phyloP scores from a whole-genome alignment of 2,797 vertebrate genomes.

The Echeneis naucrates region DNA sequence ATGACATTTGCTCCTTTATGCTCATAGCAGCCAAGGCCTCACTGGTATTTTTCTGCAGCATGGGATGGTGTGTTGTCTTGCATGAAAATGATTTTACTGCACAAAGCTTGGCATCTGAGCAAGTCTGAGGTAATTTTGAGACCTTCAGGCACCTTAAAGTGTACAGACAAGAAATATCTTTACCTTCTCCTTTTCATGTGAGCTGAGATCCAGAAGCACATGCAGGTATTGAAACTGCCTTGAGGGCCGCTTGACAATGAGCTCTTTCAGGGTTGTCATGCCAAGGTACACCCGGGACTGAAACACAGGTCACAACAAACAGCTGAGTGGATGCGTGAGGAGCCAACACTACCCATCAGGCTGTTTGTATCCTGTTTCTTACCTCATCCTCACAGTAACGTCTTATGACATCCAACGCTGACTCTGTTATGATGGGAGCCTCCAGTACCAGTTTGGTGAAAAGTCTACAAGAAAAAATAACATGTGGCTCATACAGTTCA shows the following conservation, averaged over 20 bases:
- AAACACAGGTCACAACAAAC: background rate
- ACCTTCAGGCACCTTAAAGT: too few relatives aligned
- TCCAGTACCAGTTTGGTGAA: constrained; percentile 96
- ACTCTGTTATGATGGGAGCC: constrained; percentile 93
- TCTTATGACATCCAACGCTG: constrained; percentile 92
- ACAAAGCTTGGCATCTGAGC: too few relatives aligned
- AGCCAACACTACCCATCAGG: accelerated
- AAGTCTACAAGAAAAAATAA: constrained; percentile 79
- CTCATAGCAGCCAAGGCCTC: too few relatives aligned
- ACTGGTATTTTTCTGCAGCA: too few relatives aligned
- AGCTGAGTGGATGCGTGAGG: background rate
- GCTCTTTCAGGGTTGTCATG: constrained; percentile 94
- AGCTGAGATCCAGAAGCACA: constrained; percentile 94
- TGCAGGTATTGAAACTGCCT: constrained; percentile 96
- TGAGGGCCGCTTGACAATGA: constrained; percentile 92
- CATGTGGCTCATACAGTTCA: background rate
- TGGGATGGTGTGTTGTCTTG: too few relatives aligned
- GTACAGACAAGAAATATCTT: background rate
- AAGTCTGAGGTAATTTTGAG: too few relatives aligned
- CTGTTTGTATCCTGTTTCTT: background rate
- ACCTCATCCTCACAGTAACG: constrained; percentile 99
- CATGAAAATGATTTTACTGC: too few relatives aligned
- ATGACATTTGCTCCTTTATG: too few relatives aligned
- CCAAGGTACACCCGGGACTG: constrained; percentile 95
- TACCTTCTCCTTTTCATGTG: constrained; percentile 96